Conservation (phyloP, 2,888 invertebrate species). For the Spialia ferax region DNA sequence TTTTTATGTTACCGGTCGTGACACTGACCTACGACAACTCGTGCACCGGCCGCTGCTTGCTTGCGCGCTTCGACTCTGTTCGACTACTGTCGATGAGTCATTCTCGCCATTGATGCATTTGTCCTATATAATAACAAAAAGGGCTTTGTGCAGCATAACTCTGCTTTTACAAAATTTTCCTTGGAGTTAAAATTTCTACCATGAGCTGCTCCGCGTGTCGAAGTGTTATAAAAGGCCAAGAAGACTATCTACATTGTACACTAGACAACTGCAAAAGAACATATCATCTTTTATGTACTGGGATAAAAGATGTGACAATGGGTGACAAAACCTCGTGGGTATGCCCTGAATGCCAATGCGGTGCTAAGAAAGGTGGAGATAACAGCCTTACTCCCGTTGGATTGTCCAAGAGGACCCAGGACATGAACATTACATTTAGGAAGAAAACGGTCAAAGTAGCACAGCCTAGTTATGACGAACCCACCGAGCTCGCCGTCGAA, state of each 20-base stretch:
- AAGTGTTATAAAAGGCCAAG: neutral
- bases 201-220: conserved; percentile 23
- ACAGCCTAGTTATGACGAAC: neutral
- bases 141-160: neutral
- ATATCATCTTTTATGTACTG: conserved; percentile 18
- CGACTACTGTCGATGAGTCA: neutral
- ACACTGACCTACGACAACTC: conserved; percentile 11
- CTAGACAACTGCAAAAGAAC: conserved; percentile 1
- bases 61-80: neutral
- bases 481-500: neutral
- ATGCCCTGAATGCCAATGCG: conserved; percentile 19
- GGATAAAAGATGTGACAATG: neutral
- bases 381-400: conserved; percentile 21
- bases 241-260: conserved; percentile 9
- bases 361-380: conserved; percentile 16
- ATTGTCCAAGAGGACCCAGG: conserved; percentile 3
- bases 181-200: conserved; percentile 1
- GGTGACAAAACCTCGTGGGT: conserved; percentile 6
- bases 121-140: neutral
- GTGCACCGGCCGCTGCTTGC: neutral
- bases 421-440: conserved; percentile 19
- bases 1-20: conserved; percentile 8
- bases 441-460: conserved; percentile 8
- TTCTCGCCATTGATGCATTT: neutral
- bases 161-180: neutral